These are phyloP conservation scores for Apotomis capreana DNA, from an alignment of 2,888 invertebrate genomes.

Conservation along the genomic window DNA sequence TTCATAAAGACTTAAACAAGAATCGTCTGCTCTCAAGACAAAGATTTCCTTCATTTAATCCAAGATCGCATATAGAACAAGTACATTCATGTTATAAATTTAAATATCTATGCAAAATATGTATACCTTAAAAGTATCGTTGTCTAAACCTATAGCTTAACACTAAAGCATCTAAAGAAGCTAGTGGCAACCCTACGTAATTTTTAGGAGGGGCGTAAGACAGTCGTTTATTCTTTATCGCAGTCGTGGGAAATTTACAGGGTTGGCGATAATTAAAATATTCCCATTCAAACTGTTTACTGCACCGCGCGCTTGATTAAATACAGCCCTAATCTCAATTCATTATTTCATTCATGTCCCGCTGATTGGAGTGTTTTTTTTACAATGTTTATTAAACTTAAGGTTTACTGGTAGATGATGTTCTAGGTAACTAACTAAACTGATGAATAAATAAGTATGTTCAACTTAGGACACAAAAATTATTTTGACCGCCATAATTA, in stretches of 20 bases:
- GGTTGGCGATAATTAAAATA: slow-evolving; percentile 79
- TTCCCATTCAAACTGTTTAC: slow-evolving; percentile 65
- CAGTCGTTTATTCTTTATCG: slow-evolving; percentile 83
- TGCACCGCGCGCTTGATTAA: slow-evolving; percentile 70
- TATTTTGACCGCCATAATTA: too few species aligned
- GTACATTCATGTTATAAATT: too few species aligned
- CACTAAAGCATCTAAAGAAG: background rate
- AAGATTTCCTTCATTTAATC: too few species aligned
- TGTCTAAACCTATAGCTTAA: background rate
- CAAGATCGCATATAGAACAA: too few species aligned
- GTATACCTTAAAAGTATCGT: too few species aligned
- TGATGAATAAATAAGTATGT: too few species aligned
- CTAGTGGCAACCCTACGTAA: slow-evolving; percentile 71
- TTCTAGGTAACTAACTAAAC: too few species aligned
- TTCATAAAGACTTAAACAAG: too few species aligned
- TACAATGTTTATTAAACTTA: background rate
- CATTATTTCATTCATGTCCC: slow-evolving; percentile 51
- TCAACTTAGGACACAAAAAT: too few species aligned
- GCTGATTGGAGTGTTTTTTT: background rate
- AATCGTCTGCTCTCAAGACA: too few species aligned
- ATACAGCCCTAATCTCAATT: slow-evolving; percentile 69
- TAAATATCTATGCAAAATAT: too few species aligned
- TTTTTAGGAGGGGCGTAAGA: slow-evolving; percentile 77
- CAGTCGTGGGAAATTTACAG: slow-evolving; percentile 82
- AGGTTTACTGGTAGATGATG: too few species aligned